Conservation (phyloP, 2,888 invertebrate species). For the Caenorhabditis sp. region DNA sequence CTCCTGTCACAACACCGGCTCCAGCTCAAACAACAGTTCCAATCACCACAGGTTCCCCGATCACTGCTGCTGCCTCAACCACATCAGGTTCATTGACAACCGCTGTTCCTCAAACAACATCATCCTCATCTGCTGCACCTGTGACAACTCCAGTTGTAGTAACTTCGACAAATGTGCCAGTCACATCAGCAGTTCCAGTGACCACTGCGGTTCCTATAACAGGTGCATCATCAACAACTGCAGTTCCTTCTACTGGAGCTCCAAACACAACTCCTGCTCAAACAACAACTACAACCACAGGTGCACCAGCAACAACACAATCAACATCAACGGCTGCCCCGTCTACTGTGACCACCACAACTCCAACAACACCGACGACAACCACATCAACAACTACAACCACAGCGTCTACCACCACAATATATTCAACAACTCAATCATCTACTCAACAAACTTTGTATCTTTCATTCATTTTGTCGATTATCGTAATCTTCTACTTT, state of each 20-base stretch:
- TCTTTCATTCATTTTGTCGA: not conserved
- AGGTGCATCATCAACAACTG: not conserved
- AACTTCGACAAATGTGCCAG: not conserved
- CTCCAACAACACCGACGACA: not conserved
- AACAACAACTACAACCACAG: conserved; percentile 2
- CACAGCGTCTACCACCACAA: conserved; percentile 5
- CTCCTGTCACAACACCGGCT: conserved; percentile 9
- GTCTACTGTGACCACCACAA: not conserved
- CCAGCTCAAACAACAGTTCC: not conserved
- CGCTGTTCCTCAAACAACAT: not conserved
- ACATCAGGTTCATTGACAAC: not conserved
- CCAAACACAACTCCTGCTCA: conserved; percentile 3
- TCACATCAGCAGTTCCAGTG: not conserved
- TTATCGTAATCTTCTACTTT: too few species aligned
- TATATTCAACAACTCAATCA: conserved; percentile 4
- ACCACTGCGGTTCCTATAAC: not conserved
- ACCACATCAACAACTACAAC: conserved; percentile 3
- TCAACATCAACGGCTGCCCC: not conserved
- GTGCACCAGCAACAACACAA: not conserved
- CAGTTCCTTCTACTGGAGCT: not conserved
- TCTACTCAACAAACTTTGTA: not conserved
- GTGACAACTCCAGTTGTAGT: conserved; percentile 19
- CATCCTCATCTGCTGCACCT: not conserved
- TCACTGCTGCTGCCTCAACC: conserved; percentile 16
- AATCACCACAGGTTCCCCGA: conserved; percentile 1